phyloP scores from a whole-genome alignment of 1,140 invertebrate species.

The Amyelois transitella region DNA sequence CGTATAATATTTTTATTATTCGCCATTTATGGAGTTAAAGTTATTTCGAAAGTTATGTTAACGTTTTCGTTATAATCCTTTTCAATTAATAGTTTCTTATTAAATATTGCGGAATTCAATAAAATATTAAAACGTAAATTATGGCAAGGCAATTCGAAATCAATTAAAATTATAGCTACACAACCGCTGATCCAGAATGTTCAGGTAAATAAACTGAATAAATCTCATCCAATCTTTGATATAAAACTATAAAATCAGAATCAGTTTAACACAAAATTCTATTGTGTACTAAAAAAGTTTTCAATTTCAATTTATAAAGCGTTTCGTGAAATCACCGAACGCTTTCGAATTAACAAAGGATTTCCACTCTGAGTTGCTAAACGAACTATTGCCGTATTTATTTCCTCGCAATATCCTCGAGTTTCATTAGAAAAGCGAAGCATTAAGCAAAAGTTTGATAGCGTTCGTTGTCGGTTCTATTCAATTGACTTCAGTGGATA shows the following conservation, averaged over 20 bases:
- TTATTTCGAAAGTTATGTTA: conserved; percentile 3
- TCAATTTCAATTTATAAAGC: not conserved
- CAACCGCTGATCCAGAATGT: no score
- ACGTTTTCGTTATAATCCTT: not conserved
- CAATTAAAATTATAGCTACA: no score
- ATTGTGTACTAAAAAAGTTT: not conserved
- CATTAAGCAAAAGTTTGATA: conserved; percentile 44
- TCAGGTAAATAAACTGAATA: no score
- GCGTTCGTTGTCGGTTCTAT: conserved; percentile 16
- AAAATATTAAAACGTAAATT: no score
- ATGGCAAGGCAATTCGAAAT: no score
- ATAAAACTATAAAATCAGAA: not conserved
- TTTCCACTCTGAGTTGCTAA: conserved; percentile 44
- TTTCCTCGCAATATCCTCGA: conserved; percentile 50
- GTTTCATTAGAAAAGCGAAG: conserved; percentile 43
- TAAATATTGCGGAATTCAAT: no score
- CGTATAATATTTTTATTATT: conserved; percentile 16
- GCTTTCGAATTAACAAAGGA: conserved; percentile 57
- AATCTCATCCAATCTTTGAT: not conserved
- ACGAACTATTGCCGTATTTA: conserved; percentile 46
- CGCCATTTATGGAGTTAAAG: conserved; percentile 8
- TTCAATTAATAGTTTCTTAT: no score
- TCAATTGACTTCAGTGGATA: conserved; percentile 17
- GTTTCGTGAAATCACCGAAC: not conserved
- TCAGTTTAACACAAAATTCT: not conserved